phyloP scores from a whole-genome alignment of 2,888 invertebrate species.

The Epinotia demarniana region DNA sequence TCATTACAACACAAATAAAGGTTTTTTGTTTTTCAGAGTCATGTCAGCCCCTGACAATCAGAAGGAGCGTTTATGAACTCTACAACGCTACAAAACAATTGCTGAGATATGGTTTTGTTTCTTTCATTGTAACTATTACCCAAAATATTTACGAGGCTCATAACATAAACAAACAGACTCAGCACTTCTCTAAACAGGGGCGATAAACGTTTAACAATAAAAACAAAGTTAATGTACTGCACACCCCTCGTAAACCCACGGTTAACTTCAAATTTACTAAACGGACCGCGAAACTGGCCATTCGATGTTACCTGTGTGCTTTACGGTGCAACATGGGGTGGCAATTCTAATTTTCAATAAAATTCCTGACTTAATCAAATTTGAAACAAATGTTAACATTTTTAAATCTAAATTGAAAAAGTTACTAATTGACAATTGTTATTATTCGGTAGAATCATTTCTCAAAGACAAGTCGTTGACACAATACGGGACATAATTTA shows the following conservation, averaged over 20 bases:
- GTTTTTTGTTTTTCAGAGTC: too few relatives aligned
- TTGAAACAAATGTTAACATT: too few relatives aligned
- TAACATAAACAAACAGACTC: neutral
- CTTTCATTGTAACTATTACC: neutral
- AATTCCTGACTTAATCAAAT: too few relatives aligned
- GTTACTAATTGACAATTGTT: too few relatives aligned
- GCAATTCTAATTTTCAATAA: neutral
- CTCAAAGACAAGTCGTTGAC: too few relatives aligned
- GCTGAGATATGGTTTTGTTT: too few relatives aligned
- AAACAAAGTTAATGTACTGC: slow-evolving; percentile 15
- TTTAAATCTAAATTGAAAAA: too few relatives aligned
- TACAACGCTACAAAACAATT: neutral
- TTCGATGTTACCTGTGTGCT: neutral
- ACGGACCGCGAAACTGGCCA: slow-evolving; percentile 9
- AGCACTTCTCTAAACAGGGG: slow-evolving; percentile 1
- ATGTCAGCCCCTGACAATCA: too few relatives aligned
- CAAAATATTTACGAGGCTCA: neutral
- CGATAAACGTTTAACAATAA: slow-evolving; percentile 8
- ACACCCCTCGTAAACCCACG: slow-evolving; percentile 5
- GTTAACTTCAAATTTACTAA: neutral
- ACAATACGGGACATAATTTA: too few relatives aligned
- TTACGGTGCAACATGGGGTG: neutral
- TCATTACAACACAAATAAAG: too few relatives aligned
- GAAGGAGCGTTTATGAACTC: too few relatives aligned
- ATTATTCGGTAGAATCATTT: too few relatives aligned